These are phyloP conservation scores for Dicyrtoma fusca DNA, from an alignment of 2,888 invertebrate genomes.

Conservation along the genomic window DNA sequence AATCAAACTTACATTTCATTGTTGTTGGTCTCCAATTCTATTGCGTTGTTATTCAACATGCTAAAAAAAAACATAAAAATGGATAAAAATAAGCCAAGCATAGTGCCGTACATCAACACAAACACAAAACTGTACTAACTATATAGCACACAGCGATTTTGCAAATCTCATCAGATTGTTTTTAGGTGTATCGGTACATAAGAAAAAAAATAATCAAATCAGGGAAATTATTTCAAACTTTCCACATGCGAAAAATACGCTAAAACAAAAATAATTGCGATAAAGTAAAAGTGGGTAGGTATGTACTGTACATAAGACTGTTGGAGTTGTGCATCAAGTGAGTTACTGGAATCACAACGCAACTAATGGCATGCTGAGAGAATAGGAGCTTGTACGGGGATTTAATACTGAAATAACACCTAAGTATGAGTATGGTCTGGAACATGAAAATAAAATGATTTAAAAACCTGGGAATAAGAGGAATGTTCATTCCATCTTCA, in stretches of 20 bases:
- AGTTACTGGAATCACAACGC: no score
- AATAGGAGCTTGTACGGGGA: no score
- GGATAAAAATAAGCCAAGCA: conserved; percentile 46
- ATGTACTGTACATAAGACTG: no score
- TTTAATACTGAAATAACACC: not conserved
- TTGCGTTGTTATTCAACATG: conserved; percentile 57
- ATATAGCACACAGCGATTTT: not conserved
- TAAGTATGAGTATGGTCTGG: not conserved
- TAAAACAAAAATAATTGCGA: no score
- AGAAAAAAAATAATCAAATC: not conserved
- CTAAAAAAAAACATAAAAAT: conserved; percentile 52
- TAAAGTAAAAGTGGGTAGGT: no score
- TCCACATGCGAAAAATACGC: no score
- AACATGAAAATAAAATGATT: not conserved
- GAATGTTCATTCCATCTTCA: conserved; percentile 60
- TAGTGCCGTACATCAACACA: not conserved
- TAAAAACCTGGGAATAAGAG: conserved; percentile 60
- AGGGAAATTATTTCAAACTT: no score
- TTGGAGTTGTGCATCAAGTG: no score
- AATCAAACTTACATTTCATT: conserved; percentile 57
- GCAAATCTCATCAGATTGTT: no score
- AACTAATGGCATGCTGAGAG: no score
- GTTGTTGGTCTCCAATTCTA: conserved; percentile 57
- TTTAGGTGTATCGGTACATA: not conserved
- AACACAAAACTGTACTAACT: not conserved